phyloP scores from a whole-genome alignment of 2,888 invertebrate genomes.

The Andrena haemorrhoa region DNA sequence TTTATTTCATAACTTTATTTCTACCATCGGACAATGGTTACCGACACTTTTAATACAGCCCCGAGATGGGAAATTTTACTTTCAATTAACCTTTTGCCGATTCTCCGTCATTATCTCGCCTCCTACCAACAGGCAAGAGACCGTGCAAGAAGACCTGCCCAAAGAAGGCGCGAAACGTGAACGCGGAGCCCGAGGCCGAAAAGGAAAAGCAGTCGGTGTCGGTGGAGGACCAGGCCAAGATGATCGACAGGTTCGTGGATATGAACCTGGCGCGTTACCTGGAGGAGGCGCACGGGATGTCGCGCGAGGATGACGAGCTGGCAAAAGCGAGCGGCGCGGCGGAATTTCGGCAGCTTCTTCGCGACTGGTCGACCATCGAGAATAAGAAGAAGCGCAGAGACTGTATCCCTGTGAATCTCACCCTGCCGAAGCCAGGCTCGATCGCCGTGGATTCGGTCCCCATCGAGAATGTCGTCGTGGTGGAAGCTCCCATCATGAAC shows the following conservation, averaged over 20 bases:
- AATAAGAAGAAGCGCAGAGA: slow-evolving; percentile 49
- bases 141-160: slow-evolving; percentile 75
- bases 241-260: slow-evolving; percentile 76
- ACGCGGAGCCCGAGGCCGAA: neutral
- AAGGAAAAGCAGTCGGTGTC: slow-evolving; percentile 14
- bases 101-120: neutral
- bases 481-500: slow-evolving; percentile 72
- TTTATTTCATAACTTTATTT: too few species aligned
- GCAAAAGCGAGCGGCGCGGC: slow-evolving; percentile 39
- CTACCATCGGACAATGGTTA: too few species aligned
- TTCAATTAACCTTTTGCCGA: neutral
- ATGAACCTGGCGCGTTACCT: slow-evolving; percentile 69
- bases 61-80: too few species aligned
- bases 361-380: slow-evolving; percentile 68
- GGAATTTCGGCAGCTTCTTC: slow-evolving; percentile 69
- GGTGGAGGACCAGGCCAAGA: slow-evolving; percentile 35
- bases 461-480: slow-evolving; percentile 62
- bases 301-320: slow-evolving; percentile 30
- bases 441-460: slow-evolving; percentile 74
- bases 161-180: slow-evolving; percentile 58
- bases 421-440: slow-evolving; percentile 75
- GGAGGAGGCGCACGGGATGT: slow-evolving; percentile 46
- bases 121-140: slow-evolving; percentile 54
- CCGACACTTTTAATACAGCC: too few species aligned
- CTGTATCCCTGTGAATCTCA: slow-evolving; percentile 45